Evolutionary conservation across 2,113 vertebrate species (phyloP).

Genomic region (Ariopsis seemanni): DNA sequence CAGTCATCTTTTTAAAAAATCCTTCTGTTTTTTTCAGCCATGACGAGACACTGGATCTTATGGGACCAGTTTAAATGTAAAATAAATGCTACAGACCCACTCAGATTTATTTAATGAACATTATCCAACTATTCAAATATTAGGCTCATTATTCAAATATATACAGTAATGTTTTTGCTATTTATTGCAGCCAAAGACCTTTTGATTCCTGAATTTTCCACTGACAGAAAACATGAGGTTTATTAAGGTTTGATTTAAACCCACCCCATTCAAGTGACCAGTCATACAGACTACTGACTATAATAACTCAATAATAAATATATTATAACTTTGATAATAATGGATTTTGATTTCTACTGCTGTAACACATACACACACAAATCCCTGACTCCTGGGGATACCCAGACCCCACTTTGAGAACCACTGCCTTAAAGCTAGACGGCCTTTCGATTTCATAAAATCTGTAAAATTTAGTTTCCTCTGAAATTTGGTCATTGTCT

Average conservation of each 20-base stretch:
- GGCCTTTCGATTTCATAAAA: no score
- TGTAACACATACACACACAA: background rate
- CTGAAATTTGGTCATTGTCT: no score
- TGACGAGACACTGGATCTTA: background rate
- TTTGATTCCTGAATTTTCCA: background rate
- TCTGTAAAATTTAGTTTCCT: no score
- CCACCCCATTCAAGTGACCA: background rate
- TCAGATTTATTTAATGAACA: background rate
- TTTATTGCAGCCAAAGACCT: background rate
- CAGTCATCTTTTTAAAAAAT: no score
- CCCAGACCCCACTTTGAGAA: background rate
- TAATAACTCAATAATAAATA: conserved; percentile 17
- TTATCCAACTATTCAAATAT: background rate
- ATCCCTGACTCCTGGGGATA: background rate
- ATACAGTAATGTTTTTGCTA: background rate
- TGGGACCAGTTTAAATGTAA: background rate
- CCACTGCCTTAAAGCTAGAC: background rate
- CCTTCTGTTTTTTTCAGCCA: background rate
- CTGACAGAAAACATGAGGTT: background rate
- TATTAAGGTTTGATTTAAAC: background rate
- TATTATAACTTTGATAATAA: background rate
- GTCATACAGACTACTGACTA: background rate
- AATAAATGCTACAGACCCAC: background rate
- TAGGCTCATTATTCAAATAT: background rate
- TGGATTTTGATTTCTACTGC: background rate